phyloP scores from a whole-genome alignment of 2,888 invertebrate genomes.

The Lissonota sp. region DNA sequence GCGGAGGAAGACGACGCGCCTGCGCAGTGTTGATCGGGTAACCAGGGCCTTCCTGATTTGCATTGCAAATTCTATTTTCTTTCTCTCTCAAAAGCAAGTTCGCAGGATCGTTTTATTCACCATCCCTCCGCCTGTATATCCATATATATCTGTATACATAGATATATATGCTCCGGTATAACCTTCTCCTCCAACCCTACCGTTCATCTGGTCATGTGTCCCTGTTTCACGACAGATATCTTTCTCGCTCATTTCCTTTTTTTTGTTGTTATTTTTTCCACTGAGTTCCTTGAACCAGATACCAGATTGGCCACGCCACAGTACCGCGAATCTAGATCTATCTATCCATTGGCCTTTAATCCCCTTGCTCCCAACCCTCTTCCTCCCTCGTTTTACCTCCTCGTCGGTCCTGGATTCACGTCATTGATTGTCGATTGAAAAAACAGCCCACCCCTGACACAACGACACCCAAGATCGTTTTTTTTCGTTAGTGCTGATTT shows the following conservation, averaged over 20 bases:
- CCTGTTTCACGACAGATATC: constrained; percentile 53
- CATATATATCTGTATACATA: constrained; percentile 10
- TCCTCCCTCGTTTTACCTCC: constrained; percentile 5
- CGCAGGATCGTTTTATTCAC: constrained; percentile 47
- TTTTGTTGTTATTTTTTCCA: constrained; percentile 50
- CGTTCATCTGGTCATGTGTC: constrained; percentile 46
- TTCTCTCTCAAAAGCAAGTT: constrained; percentile 31
- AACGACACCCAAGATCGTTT: constrained; percentile 51
- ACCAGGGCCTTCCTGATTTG: constrained; percentile 78
- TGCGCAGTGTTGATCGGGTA: constrained; percentile 73
- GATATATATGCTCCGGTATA: constrained; percentile 2
- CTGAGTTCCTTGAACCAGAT: constrained; percentile 84
- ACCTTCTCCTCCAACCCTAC: constrained; percentile 32
- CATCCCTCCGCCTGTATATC: constrained; percentile 38
- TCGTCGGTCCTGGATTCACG: constrained; percentile 72
- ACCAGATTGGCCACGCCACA: constrained; percentile 81
- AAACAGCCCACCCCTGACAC: constrained; percentile 70
- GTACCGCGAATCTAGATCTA: constrained; percentile 83
- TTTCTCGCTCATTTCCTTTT: constrained; percentile 43
- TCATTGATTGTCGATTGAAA: constrained; percentile 83
- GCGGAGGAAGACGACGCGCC: constrained; percentile 69
- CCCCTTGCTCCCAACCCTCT: constrained; percentile 64
- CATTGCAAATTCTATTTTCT: constrained; percentile 79
- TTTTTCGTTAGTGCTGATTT: constrained; percentile 18
- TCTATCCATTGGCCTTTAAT: constrained; percentile 81